Base-by-base conservation (phyloP, 2,888 invertebrate genomes). In the Dicycla oo region DNA sequence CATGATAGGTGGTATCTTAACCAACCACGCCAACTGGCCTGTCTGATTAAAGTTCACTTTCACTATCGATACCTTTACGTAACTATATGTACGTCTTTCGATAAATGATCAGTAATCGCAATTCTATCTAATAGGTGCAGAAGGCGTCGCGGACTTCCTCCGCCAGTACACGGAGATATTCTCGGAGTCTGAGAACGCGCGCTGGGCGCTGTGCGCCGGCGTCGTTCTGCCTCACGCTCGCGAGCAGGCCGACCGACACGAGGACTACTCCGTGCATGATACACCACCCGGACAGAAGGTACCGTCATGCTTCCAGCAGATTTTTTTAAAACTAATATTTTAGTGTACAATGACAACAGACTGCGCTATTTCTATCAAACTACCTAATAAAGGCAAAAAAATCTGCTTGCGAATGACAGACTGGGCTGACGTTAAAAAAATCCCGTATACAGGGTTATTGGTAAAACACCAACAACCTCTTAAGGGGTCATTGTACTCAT, bases 281-380 rank as follows among this genome's bases (percentile, higher is more conserved):
- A 96, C 96, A 2, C 96, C 96, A 56, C 96, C 96, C 30, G 96
- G 96, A 58, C 96, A 96, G 84, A 96, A 96, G 94, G 96, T 95
- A 85, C 10, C 8, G 15, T 40, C 30, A 11, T n/a, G 11, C 11
- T 23, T 18, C n/a, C 11, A 60, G 2, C 18, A 3, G 0, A 34
- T 13, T 34, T 34, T 3, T 6, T 23, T 49, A 11, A 49, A 49
- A 2, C n/a, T n/a, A n/a, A 49, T 11, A n/a, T 49, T 49, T n/a
- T 49, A n/a, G n/a, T 49, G 11, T n/a, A 49, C n/a, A 3, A 20
- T 23, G 10, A 23, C 8, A 18, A 10, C 10, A 40, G 3, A 23
- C 23, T 58, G 18, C 18, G 11, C 15, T 23, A 40, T 40, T 40
- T 23, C 6, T 60, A 40, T 13, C 26, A 43, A 43, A 43, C 0